Evolutionary conservation across 2,797 vertebrate genomes (phyloP), one percentile per base, ranked within the genome.

Genomic region (Martes flavigula): DNA sequence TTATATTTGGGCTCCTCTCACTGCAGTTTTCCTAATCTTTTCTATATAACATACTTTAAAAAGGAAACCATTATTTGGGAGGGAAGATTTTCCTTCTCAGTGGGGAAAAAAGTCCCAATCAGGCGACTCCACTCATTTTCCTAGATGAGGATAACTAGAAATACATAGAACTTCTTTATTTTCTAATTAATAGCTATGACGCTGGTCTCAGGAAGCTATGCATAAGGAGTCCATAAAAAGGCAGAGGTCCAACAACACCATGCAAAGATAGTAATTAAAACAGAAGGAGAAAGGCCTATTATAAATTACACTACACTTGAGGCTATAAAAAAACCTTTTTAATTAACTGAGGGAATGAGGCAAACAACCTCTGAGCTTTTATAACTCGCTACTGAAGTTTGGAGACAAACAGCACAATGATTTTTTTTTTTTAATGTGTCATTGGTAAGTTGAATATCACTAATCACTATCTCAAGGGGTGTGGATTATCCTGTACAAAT

Each of bases 211-310:
- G 62, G 72, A 96, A 97, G 73, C 54, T 46, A 30, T 90, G 62
- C 66, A 40, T 96, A 90, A 96, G 78, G 91, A 96, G 92, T 86
- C 77, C 93, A 94, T 97, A 97, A 94, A 94, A 97, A 73, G 91
- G 72, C 96, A 95, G 96, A 93, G n/a, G 96, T 94, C 93, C 87
- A 94, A 81, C 58, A 96, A 94, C 54, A 38, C 75, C 87, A 97
- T 90, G 83, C 96, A 97, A 97, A 96, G 56, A 91, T 87, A 84
- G 77, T 97, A 98, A 98, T 98, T 98, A 98, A 97, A 98, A 97
- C 86, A 94, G 86, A 98, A 66, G n/a, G 40, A 97, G 87, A 97
- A 97, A 97, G 84, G 38, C 96, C 89, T 81, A 87, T 96, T 96
- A 97, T 97, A 95, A 98, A 96, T 97, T 97, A 98, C 20, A 96